These are phyloP conservation scores for Vidua chalybeata DNA, from an alignment of 2,113 vertebrate species.

Conservation along the genomic window DNA sequence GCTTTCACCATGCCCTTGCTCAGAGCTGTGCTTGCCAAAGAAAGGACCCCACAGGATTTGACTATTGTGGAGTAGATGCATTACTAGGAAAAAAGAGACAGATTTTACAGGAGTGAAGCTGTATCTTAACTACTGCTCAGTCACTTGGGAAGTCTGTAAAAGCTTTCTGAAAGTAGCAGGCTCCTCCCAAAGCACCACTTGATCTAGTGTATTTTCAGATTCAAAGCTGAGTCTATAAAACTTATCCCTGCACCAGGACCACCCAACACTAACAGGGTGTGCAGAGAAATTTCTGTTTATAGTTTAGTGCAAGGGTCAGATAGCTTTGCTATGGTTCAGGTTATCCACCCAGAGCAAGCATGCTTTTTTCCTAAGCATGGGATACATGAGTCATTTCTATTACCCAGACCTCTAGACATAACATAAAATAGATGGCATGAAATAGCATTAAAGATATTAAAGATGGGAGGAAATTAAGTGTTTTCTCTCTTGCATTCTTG, in stretches of 20 bases:
- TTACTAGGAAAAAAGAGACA: not conserved
- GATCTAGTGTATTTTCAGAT: constrained; percentile 1
- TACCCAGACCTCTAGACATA: constrained; percentile 38
- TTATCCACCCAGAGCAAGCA: constrained; percentile 37
- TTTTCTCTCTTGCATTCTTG: constrained; percentile 43
- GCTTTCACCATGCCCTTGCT: not conserved
- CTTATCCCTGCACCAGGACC: not conserved
- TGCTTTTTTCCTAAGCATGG: not conserved
- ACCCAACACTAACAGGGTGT: not conserved
- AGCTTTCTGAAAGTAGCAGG: constrained; percentile 44
- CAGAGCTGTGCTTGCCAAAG: not conserved
- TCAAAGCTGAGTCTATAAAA: constrained; percentile 36
- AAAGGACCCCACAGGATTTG: constrained; percentile 8
- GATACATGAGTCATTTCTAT: constrained; percentile 39
- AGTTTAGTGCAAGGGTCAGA: not conserved
- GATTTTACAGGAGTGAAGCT: not conserved
- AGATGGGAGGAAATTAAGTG: constrained; percentile 19
- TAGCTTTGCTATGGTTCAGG: constrained; percentile 15
- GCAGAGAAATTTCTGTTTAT: constrained; percentile 1
- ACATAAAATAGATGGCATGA: constrained; percentile 37
- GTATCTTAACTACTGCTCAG: constrained; percentile 22
- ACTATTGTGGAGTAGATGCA: not conserved
- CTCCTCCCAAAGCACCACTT: constrained; percentile 27
- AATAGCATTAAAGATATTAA: constrained; percentile 24
- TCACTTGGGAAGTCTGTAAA: constrained; percentile 47